Percentiles rank a stretch among this genome's conserved stretches.
Evolutionary conservation across 2,113 vertebrate species (phyloP).

Genomic region (Cettia cetti): DNA sequence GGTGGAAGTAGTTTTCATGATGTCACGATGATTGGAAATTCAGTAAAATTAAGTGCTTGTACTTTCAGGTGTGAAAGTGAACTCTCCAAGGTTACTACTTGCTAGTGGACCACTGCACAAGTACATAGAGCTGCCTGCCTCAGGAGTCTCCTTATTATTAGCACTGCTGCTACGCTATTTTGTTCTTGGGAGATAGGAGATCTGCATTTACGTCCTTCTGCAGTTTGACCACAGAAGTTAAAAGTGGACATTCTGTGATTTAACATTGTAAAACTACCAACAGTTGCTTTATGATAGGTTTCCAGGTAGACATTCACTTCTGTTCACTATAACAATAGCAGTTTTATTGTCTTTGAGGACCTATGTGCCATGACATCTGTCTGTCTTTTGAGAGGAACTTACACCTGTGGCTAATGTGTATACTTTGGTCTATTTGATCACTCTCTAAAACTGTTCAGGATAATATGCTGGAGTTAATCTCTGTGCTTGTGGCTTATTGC

Average conservation of each 20-base stretch:
- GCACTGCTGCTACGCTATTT: neutral
- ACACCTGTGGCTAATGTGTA: neutral
- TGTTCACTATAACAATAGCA: neutral
- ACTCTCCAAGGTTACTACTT: neutral
- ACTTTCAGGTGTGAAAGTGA: neutral
- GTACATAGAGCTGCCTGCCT: neutral
- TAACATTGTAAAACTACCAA: neutral
- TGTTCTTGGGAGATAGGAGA: neutral
- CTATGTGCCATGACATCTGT: neutral
- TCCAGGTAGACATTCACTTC: neutral
- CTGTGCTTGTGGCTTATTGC: neutral
- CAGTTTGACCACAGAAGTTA: neutral
- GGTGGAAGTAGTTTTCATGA: neutral
- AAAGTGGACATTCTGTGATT: neutral
- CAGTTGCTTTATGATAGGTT: neutral
- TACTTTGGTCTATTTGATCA: neutral
- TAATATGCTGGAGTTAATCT: neutral
- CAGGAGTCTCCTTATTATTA: neutral
- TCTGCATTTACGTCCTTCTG: neutral
- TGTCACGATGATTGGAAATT: neutral
- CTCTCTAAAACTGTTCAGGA: neutral
- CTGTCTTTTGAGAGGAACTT: neutral
- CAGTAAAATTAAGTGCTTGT: neutral
- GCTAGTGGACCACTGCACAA: neutral
- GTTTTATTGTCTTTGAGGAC: neutral